phyloP scores from a whole-genome alignment of 2,113 vertebrate species.

The Zeus faber region DNA sequence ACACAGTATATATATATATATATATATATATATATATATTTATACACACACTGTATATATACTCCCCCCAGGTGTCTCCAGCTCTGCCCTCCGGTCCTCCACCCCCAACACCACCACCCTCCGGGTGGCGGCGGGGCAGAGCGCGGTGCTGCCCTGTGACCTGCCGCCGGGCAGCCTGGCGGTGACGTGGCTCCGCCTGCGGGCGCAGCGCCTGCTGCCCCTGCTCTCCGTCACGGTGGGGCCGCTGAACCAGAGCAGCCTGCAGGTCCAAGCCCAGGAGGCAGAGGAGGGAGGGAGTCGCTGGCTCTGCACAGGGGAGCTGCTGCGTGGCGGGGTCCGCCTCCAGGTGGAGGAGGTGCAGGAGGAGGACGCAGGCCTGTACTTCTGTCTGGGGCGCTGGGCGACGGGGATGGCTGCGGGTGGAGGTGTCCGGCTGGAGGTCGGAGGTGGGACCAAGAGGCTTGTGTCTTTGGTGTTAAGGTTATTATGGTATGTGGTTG shows the following conservation, averaged over 20 bases:
- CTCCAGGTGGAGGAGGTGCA: conserved; percentile 32
- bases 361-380: conserved; percentile 37
- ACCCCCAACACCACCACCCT: neutral
- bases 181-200: conserved; percentile 42
- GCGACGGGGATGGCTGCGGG: fast-evolving
- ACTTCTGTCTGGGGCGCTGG: conserved; percentile 40
- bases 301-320: fast-evolving
- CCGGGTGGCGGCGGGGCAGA: conserved; percentile 31
- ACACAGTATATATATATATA: neutral
- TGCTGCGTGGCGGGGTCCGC: fast-evolving
- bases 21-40: neutral
- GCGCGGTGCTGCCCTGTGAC: conserved; percentile 36
- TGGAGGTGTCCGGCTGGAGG: conserved; percentile 14
- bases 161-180: fast-evolving
- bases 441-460: conserved; percentile 37
- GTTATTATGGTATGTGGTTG: too few relatives aligned
- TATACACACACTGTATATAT: neutral
- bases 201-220: conserved; percentile 19
- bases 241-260: fast-evolving
- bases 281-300: fast-evolving
- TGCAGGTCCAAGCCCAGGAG: fast-evolving
- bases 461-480: too few relatives aligned
- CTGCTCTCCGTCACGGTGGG: neutral
- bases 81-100: neutral
- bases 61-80: neutral